Evolutionary conservation across 1,140 invertebrate species (phyloP), one percentile per base, ranked within the genome.

Genomic region (Homarus americanus): DNA sequence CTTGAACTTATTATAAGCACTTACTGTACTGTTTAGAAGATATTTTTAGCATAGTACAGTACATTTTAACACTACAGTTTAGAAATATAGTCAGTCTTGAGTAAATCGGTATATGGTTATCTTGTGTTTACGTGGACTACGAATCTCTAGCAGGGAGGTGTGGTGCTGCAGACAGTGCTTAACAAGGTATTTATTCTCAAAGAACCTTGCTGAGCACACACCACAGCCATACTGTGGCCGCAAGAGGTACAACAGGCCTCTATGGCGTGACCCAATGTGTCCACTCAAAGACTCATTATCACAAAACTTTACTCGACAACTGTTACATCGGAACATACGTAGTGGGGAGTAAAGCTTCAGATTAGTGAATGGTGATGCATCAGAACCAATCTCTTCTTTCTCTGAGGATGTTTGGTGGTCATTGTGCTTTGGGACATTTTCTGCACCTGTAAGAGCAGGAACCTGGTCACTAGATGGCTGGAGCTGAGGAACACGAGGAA

Each of bases 191-290:
- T 92, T 92, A 82, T 92, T 91, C 80, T 91, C 90, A 76, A 89
- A 92, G 82, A 92, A 92, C 20, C 80, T 91, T 1, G 92, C 92
- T 36, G 92, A 91, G 38, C 92, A 92, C n/a, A 92, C 80, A 12
- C 92, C 92, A 85, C 92, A 92, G 9, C 92, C 87, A 49, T 91
- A 92, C 80, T 91, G 89, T 20, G 92, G 92, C n/a, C 92, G 80
- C n/a, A 92, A 32, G 36, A 92, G 58, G 49, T 83, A 82, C 24
- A 92, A 58, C 38, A 92, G 80, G 1, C 92, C 92, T n/a, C 78
- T 80, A 49, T 92, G 92, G 32, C 87, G 84, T 15, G 75, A 34
- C 28, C 89, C 82, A 28, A 92, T 92, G 66, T 92, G 92, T 28
- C 66, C 63, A 41, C 86, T 78, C 38, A 92, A 72, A 82, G 87